phyloP scores from a whole-genome alignment of 2,113 vertebrate species.

The Atractosteus spatula region DNA sequence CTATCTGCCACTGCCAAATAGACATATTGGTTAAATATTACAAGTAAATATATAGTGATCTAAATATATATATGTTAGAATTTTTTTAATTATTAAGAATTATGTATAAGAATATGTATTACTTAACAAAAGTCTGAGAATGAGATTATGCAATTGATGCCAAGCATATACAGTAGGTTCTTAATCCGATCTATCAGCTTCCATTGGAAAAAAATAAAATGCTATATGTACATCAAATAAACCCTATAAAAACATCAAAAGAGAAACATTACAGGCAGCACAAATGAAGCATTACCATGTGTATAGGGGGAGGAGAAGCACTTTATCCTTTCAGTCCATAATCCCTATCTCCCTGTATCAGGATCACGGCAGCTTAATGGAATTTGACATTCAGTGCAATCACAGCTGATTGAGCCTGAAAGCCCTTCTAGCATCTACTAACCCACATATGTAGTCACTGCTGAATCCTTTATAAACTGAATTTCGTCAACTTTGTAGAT shows the following conservation, averaged over 20 bases:
- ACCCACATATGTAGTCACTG: slow-evolving; percentile 10
- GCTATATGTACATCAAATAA: too few species aligned
- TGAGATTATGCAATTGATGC: slow-evolving; percentile 26
- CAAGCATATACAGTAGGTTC: neutral
- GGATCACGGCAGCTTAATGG: slow-evolving; percentile 54
- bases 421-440: slow-evolving; percentile 39
- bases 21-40: too few species aligned
- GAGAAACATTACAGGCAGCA: neutral
- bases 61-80: too few species aligned
- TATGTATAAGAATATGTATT: too few species aligned
- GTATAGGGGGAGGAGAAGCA: neutral
- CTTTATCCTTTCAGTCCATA: slow-evolving; percentile 38
- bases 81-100: too few species aligned
- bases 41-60: too few species aligned
- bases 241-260: too few species aligned
- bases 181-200: slow-evolving; percentile 1
- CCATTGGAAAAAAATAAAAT: neutral
- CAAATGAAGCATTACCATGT: neutral
- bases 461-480: neutral
- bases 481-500: slow-evolving; percentile 6
- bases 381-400: slow-evolving; percentile 42
- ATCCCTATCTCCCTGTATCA: slow-evolving; percentile 50
- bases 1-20: too few species aligned
- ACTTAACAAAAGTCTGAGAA: neutral
- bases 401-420: slow-evolving; percentile 37